phyloP scores from a whole-genome alignment of 2,113 vertebrate species.

The Arenaria interpres region DNA sequence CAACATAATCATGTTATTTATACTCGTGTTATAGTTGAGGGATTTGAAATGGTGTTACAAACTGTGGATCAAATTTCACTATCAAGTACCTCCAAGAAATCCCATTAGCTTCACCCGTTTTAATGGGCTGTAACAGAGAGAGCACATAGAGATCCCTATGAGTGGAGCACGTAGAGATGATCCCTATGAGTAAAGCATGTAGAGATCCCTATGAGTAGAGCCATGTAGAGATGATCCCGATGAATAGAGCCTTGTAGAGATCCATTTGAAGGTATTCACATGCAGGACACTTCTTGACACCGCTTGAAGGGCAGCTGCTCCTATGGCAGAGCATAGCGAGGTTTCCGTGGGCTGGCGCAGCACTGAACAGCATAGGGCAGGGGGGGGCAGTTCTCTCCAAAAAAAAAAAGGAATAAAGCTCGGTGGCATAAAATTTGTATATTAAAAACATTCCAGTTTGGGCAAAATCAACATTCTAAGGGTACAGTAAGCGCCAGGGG shows the following conservation, averaged over 20 bases:
- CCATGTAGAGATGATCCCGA: too few species aligned
- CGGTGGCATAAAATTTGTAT: background rate
- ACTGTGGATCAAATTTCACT: background rate
- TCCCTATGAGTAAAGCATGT: background rate
- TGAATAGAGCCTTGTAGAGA: background rate
- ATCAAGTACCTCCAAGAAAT: constrained; percentile 12
- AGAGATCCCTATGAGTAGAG: too few species aligned
- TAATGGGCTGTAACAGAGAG: background rate
- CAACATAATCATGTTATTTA: background rate
- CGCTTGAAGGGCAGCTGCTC: background rate
- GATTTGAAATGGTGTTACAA: constrained; percentile 17
- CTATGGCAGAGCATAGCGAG: rapidly evolving
- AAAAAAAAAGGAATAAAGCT: background rate
- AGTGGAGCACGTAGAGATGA: background rate
- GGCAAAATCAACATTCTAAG: background rate
- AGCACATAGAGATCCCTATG: background rate
- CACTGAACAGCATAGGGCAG: rapidly evolving
- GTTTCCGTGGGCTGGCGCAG: background rate
- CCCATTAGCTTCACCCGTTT: constrained; percentile 23
- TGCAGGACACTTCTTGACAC: background rate
- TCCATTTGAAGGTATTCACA: background rate
- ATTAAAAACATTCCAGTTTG: background rate
- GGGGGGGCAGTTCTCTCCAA: background rate
- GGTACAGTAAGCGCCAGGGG: background rate
- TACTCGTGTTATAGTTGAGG: background rate